These are phyloP conservation scores for Mobula hypostoma DNA, from an alignment of 2,113 vertebrate genomes.

Conservation along the genomic window DNA sequence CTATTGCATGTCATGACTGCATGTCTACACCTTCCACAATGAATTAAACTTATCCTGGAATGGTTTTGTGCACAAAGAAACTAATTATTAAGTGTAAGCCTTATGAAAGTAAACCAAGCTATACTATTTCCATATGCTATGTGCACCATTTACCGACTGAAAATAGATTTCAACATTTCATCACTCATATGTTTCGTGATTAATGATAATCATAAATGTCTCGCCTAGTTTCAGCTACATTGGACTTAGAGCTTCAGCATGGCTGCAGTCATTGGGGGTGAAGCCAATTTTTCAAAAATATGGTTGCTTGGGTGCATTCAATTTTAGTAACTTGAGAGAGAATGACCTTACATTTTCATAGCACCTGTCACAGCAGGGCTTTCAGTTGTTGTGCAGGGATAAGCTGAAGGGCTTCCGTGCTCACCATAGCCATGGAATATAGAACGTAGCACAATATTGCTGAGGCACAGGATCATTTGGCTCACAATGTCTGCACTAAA, in stretches of 20 bases:
- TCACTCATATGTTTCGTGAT: neutral
- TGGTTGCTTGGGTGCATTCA: neutral
- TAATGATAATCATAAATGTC: neutral
- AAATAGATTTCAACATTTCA: neutral
- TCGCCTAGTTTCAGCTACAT: neutral
- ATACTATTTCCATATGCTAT: neutral
- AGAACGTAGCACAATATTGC: no score
- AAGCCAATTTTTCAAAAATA: neutral
- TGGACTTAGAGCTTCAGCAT: neutral
- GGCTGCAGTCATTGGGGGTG: neutral
- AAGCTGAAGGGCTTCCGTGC: neutral
- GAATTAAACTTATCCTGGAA: constrained; percentile 17
- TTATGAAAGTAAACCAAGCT: constrained; percentile 16
- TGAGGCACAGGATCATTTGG: no score
- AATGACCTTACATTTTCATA: neutral
- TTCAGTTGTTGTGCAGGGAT: neutral
- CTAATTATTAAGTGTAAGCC: neutral
- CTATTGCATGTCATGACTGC: neutral
- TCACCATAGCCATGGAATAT: neutral
- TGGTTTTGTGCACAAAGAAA: neutral
- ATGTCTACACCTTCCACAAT: neutral
- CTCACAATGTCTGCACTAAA: no score
- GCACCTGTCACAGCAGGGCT: neutral
- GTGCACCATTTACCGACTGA: neutral
- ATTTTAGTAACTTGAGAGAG: neutral